Evolutionary conservation across 2,113 vertebrate genomes (phyloP), one percentile per base, ranked within the genome.

Genomic region (Rhinolophus sinicus): DNA sequence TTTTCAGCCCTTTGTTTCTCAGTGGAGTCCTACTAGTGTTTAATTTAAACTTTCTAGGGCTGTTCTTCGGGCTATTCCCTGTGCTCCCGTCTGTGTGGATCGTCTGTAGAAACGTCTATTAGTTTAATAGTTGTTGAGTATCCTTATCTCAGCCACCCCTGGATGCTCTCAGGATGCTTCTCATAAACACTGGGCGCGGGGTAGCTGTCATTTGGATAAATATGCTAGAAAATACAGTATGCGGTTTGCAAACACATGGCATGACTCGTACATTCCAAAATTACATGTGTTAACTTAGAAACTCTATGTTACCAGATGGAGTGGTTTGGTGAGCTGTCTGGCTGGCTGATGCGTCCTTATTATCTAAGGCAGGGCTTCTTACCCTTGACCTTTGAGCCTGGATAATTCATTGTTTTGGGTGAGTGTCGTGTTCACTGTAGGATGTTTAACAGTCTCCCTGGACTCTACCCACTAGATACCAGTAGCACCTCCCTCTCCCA

Each of bases 21-120:
- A 10, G 2, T 4, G 5, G 24, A 40, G 33, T 14, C 12, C 3
- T 26, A 2, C 26, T 28, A 26, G 0, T 18, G 22, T 67, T 62
- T 52, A 33, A 26, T 56, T 4, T 26, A 21, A 47, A 1, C 10
- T 21, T 33, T 28, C 52, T 15, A 1, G 0, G 18, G 4, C 2
- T 1, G 19, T 40, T 44, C 50, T 35, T 82, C 10, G 47, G 52
- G 47, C 38, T 18, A 4, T 3, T 30, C 0, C 0, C 2, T 35
- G 4, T 28, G 60, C 18, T 4, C 3, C 6, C 33, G 16, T 67
- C 54, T 21, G 21, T 56, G 1, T 5, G 12, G 15, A 47, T 8
- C 3, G 0, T 18, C 33, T 8, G 18, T 1, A 4, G 12, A 0
- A 8, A 13, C 0, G 0, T 4, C 24, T 64, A 1, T 62, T 52